These are phyloP conservation scores for Apantesis nais DNA, from an alignment of 2,888 invertebrate genomes.

Conservation along the genomic window DNA sequence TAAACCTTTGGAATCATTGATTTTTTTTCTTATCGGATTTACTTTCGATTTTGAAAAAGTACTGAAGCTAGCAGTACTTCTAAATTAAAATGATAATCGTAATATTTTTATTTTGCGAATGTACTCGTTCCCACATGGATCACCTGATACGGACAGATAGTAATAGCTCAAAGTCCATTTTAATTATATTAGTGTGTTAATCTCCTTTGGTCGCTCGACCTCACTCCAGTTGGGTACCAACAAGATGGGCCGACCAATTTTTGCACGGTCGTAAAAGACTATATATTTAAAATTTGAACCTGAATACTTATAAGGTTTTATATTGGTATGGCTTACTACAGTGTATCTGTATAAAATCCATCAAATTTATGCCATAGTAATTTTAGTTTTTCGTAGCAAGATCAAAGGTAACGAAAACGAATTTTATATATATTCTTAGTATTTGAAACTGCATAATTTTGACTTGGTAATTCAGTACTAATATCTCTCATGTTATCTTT, in stretches of 20 bases:
- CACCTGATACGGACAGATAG: background rate
- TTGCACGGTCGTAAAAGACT: no score
- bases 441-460: background rate
- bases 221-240: no score
- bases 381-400: conserved; percentile 5
- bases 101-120: no score
- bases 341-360: conserved; percentile 5
- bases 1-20: no score
- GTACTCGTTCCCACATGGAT: background rate
- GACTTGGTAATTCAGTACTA: background rate
- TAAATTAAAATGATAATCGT: no score
- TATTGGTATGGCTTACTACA: background rate
- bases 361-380: conserved; percentile 5
- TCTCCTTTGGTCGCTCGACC: no score
- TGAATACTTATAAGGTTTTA: background rate
- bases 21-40: no score
- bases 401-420: background rate
- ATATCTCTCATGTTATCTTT: background rate
- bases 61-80: no score
- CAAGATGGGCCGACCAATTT: background rate
- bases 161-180: background rate
- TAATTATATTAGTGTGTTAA: no score
- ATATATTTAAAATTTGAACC: no score
- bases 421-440: background rate
- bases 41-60: no score